Evolutionary conservation across 2,888 invertebrate species (phyloP).

Genomic region (Venusia cambrica): DNA sequence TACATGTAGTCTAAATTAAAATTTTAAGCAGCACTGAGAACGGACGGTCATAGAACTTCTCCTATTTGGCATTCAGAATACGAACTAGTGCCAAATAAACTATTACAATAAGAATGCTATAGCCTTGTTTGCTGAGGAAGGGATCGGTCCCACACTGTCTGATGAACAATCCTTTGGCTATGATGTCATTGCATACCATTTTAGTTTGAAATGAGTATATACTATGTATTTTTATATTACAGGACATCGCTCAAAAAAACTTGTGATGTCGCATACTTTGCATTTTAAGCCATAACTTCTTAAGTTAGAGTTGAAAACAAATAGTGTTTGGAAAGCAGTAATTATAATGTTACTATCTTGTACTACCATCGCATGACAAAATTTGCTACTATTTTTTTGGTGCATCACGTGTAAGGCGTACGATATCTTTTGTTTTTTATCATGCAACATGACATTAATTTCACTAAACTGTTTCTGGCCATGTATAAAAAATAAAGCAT

Average conservation of each 20-base stretch:
- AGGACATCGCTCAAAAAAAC: too few species aligned
- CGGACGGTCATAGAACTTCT: slow-evolving; percentile 66
- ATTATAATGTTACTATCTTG: too few species aligned
- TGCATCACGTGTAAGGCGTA: too few species aligned
- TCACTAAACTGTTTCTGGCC: too few species aligned
- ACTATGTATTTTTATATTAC: background rate
- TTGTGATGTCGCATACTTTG: too few species aligned
- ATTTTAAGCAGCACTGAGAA: slow-evolving; percentile 35
- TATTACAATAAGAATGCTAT: slow-evolving; percentile 70
- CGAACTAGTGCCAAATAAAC: slow-evolving; percentile 70
- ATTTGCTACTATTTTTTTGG: too few species aligned
- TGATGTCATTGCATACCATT: slow-evolving; percentile 52
- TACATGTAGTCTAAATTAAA: slow-evolving; percentile 43
- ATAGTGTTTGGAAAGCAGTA: too few species aligned
- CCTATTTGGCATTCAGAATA: slow-evolving; percentile 71
- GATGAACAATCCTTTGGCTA: slow-evolving; percentile 51
- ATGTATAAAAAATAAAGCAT: slow-evolving; percentile 5
- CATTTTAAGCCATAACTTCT: too few species aligned
- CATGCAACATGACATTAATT: too few species aligned
- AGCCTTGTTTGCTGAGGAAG: slow-evolving; percentile 48
- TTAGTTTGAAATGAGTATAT: slow-evolving; percentile 28
- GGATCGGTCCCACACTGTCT: slow-evolving; percentile 70
- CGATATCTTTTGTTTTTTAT: too few species aligned
- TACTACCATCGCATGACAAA: too few species aligned
- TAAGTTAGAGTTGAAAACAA: too few species aligned